Evolutionary conservation across 1,140 invertebrate genomes (phyloP), one percentile per base, ranked within the genome.

Genomic region (Agrilus planipennis): DNA sequence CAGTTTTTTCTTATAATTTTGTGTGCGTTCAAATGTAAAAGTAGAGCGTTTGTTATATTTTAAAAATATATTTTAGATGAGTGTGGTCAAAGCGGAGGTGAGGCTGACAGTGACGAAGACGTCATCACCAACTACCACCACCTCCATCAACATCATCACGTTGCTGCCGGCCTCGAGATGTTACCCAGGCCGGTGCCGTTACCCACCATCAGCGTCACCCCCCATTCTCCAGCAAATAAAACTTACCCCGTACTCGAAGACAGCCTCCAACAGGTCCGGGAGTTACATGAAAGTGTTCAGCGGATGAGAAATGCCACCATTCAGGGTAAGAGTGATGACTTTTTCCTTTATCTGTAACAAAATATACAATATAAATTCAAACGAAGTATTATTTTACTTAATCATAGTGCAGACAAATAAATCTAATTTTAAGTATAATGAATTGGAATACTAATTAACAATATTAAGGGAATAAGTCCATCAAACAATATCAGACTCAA

Each of bases 131-230:
- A 76, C 55, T 78, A 77, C 43, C 63, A 62, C 20, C n/a, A n/a
- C 53, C 59, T 34, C 53, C 58, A 39, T 46, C 14, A 38, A 25
- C 37, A 21, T 21, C 11, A 11, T n/a, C 23, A 28, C 32, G 18
- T 47, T 55, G 39, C 52, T 52, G 39, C 37, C 39, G n/a, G n/a
- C 50, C 41, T 42, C 54, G 61, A 53, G 52, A 55, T 49, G 61
- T 53, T 47, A 47, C 51, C 51, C 41, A 54, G 52, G 37, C 45
- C 48, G 52, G 55, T 53, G 17, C 73, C 70, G 22, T 55, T 73
- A 51, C 84, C 84, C 43, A 88, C 76, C 34, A 88, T 88, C 52
- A 87, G 82, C 63, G 83, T 89, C 30, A 88, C 84, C 20, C 84
- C 84, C 3, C 84, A 88, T 60, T 87, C 83, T 37, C 82, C 84